phyloP scores from a whole-genome alignment of 2,888 invertebrate species.

The Mesochorus sp. region DNA sequence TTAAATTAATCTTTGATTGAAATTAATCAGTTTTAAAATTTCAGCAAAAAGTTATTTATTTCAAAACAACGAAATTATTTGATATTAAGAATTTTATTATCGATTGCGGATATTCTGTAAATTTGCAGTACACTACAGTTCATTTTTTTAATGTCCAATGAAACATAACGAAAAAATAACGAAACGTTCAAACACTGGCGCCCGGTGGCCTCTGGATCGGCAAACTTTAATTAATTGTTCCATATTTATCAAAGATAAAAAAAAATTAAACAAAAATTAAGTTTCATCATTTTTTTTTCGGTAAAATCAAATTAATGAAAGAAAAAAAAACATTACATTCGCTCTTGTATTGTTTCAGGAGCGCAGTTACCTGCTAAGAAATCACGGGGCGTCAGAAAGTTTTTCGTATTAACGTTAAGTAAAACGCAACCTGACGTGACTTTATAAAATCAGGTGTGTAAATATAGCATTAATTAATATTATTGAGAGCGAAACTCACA shows the following conservation, averaged over 20 bases:
- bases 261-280: neutral
- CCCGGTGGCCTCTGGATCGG: conserved; percentile 52
- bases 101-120: too few relatives aligned
- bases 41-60: too few relatives aligned
- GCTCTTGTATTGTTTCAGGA: conserved; percentile 68
- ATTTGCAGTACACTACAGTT: neutral
- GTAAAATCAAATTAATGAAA: neutral
- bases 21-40: too few relatives aligned
- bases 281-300: too few relatives aligned
- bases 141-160: neutral
- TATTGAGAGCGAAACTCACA: neutral
- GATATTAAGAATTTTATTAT: too few relatives aligned
- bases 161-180: neutral
- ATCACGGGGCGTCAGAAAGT: conserved; percentile 71
- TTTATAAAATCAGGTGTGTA: conserved; percentile 69
- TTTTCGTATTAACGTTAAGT: conserved; percentile 67
- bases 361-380: conserved; percentile 65
- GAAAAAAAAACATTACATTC: neutral
- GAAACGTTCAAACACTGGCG: conserved; percentile 60
- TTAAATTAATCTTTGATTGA: too few relatives aligned
- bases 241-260: neutral
- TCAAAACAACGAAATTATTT: too few relatives aligned
- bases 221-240: neutral
- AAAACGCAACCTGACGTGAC: conserved; percentile 63
- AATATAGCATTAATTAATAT: neutral